Evolutionary conservation across 2,888 invertebrate species (phyloP), one percentile per base, ranked within the genome.

Genomic region (Polydrusus cervinus): DNA sequence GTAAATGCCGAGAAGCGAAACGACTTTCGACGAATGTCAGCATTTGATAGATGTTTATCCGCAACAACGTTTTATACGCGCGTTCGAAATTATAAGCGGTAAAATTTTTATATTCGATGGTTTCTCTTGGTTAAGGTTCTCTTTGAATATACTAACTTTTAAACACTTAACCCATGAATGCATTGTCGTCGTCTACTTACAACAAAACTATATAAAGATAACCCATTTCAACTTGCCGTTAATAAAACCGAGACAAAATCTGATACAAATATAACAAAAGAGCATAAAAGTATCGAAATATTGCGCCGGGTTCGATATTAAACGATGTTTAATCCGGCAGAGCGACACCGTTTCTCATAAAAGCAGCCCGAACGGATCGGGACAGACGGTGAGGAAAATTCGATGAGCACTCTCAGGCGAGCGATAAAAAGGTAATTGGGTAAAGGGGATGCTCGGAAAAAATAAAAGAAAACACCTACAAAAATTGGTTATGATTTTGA

Each of bases 361-460:
- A 66, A 62, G 76, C 71, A 43, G 55, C 78, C 67, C 71, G 75
- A 79, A 79, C 80, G 81, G 79, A 81, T 81, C 81, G 84, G 83
- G 84, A 84, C 84, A 83, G 82, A 81, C 82, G 82, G 82, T 80
- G 83, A 81, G 84, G 84, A 85, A 86, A 85, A 87, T 86, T 86
- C 86, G 86, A 86, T 85, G 85, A 84, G 83, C 84, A 84, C 81
- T 83, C 85, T 84, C 73, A 53, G 73, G 76, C 70, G 76, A 82
- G 85, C 86, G 85, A 86, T 86, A 86, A 86, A 85, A 84, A 83
- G 85, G 86, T 86, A 85, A 86, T 86, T 86, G 86, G 84, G 70
- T 74, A 72, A 74, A 74, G 71, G 76, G 66, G 67, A 51, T 51
- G 82, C 80, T 34, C 45, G 53, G 60, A 18, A 68, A 74, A 74